Conservation (phyloP, 2,113 vertebrate genomes). For the Dinomys branickii region DNA sequence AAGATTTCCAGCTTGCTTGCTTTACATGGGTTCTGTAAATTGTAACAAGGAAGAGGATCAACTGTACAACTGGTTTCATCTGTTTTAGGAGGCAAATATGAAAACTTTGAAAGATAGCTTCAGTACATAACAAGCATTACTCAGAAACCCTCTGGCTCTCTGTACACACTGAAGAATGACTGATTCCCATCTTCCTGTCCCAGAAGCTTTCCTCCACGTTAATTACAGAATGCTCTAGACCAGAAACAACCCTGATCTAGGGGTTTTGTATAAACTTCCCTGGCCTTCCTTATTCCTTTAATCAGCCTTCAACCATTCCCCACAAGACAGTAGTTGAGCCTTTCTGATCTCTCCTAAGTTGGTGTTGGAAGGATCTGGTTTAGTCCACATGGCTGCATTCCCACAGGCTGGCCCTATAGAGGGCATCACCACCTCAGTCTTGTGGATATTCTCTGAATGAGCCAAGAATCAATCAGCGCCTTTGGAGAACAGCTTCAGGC, state of each 20-base stretch:
- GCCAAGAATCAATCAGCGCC: background rate
- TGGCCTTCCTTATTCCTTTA: background rate
- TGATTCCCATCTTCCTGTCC: background rate
- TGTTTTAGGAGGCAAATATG: background rate
- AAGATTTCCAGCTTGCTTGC: background rate
- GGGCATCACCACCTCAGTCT: background rate
- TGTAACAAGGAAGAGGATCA: background rate
- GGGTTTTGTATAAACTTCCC: background rate
- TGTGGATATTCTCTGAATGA: background rate
- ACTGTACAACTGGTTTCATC: background rate
- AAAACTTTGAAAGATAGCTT: background rate
- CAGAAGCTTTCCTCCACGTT: background rate
- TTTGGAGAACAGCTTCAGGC: background rate
- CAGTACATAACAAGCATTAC: background rate
- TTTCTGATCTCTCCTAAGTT: background rate
- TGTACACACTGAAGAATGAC: background rate
- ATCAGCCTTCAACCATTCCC: background rate
- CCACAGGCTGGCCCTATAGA: background rate
- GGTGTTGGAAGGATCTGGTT: background rate
- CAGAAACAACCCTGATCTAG: background rate
- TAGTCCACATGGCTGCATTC: background rate
- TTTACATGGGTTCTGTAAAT: background rate
- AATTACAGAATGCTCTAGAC: background rate
- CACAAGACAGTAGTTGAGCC: background rate
- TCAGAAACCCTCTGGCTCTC: background rate